Conservation (phyloP, 1,140 invertebrate species). For the Saccostrea echinata region DNA sequence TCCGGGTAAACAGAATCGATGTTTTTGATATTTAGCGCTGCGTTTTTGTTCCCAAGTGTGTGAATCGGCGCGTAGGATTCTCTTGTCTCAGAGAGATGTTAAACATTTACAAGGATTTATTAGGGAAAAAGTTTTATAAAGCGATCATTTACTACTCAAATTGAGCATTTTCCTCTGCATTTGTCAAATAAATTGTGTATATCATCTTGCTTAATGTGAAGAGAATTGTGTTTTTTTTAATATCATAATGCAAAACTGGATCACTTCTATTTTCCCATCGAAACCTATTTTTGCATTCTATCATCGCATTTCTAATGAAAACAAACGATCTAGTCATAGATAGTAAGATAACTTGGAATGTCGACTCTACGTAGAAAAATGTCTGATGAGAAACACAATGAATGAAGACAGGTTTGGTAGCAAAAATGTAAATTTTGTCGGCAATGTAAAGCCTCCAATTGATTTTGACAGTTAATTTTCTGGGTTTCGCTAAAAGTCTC, state of each 20-base stretch:
- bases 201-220: no score
- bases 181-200: neutral
- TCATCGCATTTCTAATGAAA: constrained; percentile 15
- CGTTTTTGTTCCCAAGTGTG: constrained; percentile 33
- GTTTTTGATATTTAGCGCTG: constrained; percentile 34
- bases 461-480: constrained; percentile 35
- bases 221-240: neutral
- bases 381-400: constrained; percentile 28
- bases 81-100: constrained; percentile 16
- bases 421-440: constrained; percentile 14
- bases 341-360: constrained; percentile 13
- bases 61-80: constrained; percentile 28
- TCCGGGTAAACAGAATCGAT: constrained; percentile 27
- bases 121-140: neutral
- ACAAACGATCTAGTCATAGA: constrained; percentile 20
- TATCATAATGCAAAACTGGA: neutral
- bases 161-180: neutral
- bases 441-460: neutral
- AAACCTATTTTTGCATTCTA: neutral
- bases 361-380: neutral
- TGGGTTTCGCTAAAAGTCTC: constrained; percentile 35
- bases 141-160: neutral
- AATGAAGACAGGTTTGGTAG: constrained; percentile 25
- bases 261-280: neutral
- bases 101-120: constrained; percentile 8